phyloP scores from a whole-genome alignment of 2,888 invertebrate species.

The Pseudococcus longispinus region DNA sequence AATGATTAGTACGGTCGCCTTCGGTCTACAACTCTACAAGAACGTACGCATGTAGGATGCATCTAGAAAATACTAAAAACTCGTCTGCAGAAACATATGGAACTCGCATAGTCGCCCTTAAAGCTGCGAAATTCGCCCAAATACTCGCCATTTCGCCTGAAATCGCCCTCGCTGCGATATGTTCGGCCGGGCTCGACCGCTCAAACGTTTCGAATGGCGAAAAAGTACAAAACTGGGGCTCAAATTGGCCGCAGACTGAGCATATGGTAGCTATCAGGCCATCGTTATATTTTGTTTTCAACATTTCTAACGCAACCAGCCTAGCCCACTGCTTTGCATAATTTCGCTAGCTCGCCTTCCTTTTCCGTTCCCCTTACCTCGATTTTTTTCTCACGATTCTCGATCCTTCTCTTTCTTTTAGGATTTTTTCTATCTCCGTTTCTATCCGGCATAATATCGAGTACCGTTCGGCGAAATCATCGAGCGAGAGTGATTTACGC shows the following conservation, averaged over 20 bases:
- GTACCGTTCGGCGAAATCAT: not conserved
- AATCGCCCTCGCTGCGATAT: not conserved
- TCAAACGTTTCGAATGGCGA: not conserved
- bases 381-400: not conserved
- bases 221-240: not conserved
- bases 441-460: not conserved
- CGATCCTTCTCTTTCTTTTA: not conserved
- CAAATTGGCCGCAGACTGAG: not conserved
- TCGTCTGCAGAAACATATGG: conserved; percentile 16
- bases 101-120: not conserved
- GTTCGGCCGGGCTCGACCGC: not conserved
- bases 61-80: not conserved
- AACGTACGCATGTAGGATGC: not conserved
- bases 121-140: not conserved
- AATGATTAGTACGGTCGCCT: conserved; percentile 8
- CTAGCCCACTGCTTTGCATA: conserved; percentile 26
- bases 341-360: not conserved
- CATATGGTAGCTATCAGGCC: conserved; percentile 2
- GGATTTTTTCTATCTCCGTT: not conserved
- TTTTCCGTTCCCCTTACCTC: not conserved
- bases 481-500: not conserved
- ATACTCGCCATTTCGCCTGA: not conserved
- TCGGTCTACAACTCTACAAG: not conserved
- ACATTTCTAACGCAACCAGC: not conserved
- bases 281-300: not conserved